Evolutionary conservation across 1,140 invertebrate species (phyloP).

Genomic region (Lordiphosa clarofinis): DNA sequence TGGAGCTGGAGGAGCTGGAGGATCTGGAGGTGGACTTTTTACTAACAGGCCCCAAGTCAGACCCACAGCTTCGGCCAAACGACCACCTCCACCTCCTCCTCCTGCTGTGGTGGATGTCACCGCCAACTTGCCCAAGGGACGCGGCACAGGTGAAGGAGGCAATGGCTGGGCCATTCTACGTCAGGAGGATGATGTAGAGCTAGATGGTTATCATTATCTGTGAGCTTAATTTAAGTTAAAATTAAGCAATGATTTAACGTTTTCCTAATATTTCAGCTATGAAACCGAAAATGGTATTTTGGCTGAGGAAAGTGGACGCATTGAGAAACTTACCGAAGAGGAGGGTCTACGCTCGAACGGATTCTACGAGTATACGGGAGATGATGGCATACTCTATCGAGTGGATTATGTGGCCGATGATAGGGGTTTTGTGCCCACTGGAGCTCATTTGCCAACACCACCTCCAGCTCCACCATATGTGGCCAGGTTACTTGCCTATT

Average conservation of each 20-base stretch:
- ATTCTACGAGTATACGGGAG: slow-evolving; percentile 82
- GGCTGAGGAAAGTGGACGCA: slow-evolving; percentile 81
- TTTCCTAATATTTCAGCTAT: slow-evolving; percentile 57
- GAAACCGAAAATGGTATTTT: slow-evolving; percentile 83
- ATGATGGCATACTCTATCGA: slow-evolving; percentile 77
- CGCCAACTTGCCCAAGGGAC: slow-evolving; percentile 53
- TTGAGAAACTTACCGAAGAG: slow-evolving; percentile 80
- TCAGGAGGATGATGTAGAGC: slow-evolving; percentile 53
- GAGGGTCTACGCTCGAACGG: slow-evolving; percentile 80
- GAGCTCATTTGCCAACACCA: slow-evolving; percentile 88
- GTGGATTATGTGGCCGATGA: slow-evolving; percentile 91
- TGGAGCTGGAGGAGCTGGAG: slow-evolving; percentile 17
- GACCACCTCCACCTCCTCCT: slow-evolving; percentile 8
- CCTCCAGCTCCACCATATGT: slow-evolving; percentile 59
- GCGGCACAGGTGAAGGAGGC: slow-evolving; percentile 62
- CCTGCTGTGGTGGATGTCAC: slow-evolving; percentile 23
- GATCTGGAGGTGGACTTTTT: slow-evolving; percentile 20
- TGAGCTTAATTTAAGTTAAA: slow-evolving; percentile 29
- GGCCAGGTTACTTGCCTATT: slow-evolving; percentile 57
- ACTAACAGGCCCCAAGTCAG: slow-evolving; percentile 17
- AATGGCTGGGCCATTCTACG: slow-evolving; percentile 71
- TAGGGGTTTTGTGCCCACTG: slow-evolving; percentile 89
- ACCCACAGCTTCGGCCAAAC: slow-evolving; percentile 6
- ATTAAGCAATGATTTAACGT: too few species aligned
- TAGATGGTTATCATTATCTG: slow-evolving; percentile 77